Evolutionary conservation across 2,797 vertebrate species (phyloP), one percentile per base, ranked within the genome.

Genomic region (Rachycentron canadum): DNA sequence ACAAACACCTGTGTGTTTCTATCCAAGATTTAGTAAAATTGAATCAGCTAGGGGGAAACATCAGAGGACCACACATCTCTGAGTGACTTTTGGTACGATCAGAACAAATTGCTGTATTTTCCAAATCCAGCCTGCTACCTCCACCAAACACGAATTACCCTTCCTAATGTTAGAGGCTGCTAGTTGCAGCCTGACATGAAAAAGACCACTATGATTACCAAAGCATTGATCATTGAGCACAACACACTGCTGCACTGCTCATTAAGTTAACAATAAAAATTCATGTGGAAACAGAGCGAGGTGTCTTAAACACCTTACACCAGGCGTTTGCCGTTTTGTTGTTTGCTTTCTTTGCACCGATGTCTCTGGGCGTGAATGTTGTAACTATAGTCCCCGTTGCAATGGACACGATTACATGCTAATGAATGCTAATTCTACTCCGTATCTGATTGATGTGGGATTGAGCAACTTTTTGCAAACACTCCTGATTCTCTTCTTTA

Each of bases 1-100:
- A 0, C 14, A 12, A 23, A 21, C 13, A 25, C 19, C 36, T 10
- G 10, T 4, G 19, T 45, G 41, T 16, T 11, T 63, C 38, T 59
- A n/a, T 65, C 65, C 23, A 21, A 8, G 12, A 64, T 45, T 32
- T 50, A 21, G 5, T 28, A 1, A 32, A 62, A 73, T 5, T 40
- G 0, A 67, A 57, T 61, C 6, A 23, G 30, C 17, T 41, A 4
- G 10, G 10, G 25, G 16, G 21, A 21, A 26, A 32, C 7, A 64
- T 41, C 11, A 47, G 12, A 61, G 5, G 13, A 25, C 6, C 17
- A 23, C 26, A 49, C 50, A 57, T 68, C 13, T 41, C n/a, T 32
- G 32, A 34, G 38, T 32, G 38, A 50, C 55, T 75, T 69, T 62
- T 21, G 3, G 71, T 56, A 36, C 28, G 16, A 59, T 36, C n/a